Evolutionary conservation across 1,140 invertebrate genomes (phyloP), one percentile per base, ranked within the genome.

Genomic region (Arctopsyche grandis): DNA sequence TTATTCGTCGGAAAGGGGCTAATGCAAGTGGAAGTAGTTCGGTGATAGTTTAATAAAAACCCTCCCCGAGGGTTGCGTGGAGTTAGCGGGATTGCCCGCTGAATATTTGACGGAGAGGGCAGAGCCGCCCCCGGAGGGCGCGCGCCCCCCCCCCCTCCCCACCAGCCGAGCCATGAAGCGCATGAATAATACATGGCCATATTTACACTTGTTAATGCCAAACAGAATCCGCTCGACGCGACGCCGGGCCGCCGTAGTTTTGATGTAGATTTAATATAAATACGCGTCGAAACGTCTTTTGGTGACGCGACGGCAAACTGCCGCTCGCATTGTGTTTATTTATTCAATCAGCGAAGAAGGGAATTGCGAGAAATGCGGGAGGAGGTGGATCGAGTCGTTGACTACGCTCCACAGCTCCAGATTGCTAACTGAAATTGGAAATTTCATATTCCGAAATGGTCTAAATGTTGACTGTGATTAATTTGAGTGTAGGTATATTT

Each of bases 191-290:
- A 75, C 78, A 79, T 79, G 44, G 63, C 44, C 24, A 79, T 75
- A 79, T 79, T 79, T 79, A 79, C 78, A 79, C 78, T 79, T 79
- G 78, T 79, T 79, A 75, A 74, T 75, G 78, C 70, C 69, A 79
- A 74, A 77, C 71, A 74, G 71, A 74, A 69, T 69, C 63, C 66
- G 46, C 63, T 56, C 43, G 19, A 16, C 44, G 71, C 43, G 19
- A 16, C 44, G 71, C 29, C 19, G 16, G 12, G 16, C 38, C 16
- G 44, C 22, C 52, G 70, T 74, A 69, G 69, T 79, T 79, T 79
- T 79, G 70, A 73, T 79, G 78, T 66, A 73, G 78, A 79, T 79
- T 79, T 79, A 43, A 60, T 74, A 79, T 79, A 79, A 79, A 79
- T 69, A 74, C 29, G 66, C 75, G 60, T 29, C 29, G 60, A 77